Evolutionary conservation across 2,797 vertebrate species (phyloP).

Genomic region (Macropodus opercularis): DNA sequence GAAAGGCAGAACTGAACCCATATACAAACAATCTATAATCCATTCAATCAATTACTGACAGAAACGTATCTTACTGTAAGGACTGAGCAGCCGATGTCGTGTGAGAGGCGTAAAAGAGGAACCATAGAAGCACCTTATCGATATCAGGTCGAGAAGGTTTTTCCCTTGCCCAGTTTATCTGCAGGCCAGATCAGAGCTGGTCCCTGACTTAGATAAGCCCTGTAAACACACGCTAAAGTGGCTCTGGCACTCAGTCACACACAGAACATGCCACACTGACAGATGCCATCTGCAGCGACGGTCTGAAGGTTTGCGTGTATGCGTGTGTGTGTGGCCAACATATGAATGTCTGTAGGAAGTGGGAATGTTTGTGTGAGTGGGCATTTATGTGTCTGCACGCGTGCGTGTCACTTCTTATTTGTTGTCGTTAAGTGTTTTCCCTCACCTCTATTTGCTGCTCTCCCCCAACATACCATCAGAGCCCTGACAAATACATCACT

Average conservation of each 20-base stretch:
- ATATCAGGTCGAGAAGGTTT: conserved; percentile 31
- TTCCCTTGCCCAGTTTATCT: conserved; percentile 71
- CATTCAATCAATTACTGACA: neutral
- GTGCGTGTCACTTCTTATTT: conserved; percentile 61
- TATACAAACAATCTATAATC: neutral
- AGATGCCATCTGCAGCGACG: conserved; percentile 27
- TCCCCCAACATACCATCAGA: conserved; percentile 43
- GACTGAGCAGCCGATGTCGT: too few relatives aligned
- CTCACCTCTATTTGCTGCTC: conserved; percentile 21
- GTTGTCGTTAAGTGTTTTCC: conserved; percentile 51
- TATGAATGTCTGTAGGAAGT: conserved; percentile 30
- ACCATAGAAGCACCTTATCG: conserved; percentile 10
- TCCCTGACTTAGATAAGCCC: conserved; percentile 68
- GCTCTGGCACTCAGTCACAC: conserved; percentile 52
- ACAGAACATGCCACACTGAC: conserved; percentile 33
- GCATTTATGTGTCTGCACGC: conserved; percentile 30
- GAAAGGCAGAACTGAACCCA: too few relatives aligned
- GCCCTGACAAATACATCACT: conserved; percentile 55
- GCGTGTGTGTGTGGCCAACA: conserved; percentile 2
- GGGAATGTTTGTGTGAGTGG: conserved; percentile 24
- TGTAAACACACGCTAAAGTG: conserved; percentile 68
- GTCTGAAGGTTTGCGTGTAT: conserved; percentile 9
- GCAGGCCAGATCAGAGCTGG: conserved; percentile 67
- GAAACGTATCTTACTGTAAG: too few relatives aligned
- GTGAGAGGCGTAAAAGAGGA: neutral